These are phyloP conservation scores for Centroberyx gerrardi DNA, from an alignment of 2,797 vertebrate species.

Conservation along the genomic window DNA sequence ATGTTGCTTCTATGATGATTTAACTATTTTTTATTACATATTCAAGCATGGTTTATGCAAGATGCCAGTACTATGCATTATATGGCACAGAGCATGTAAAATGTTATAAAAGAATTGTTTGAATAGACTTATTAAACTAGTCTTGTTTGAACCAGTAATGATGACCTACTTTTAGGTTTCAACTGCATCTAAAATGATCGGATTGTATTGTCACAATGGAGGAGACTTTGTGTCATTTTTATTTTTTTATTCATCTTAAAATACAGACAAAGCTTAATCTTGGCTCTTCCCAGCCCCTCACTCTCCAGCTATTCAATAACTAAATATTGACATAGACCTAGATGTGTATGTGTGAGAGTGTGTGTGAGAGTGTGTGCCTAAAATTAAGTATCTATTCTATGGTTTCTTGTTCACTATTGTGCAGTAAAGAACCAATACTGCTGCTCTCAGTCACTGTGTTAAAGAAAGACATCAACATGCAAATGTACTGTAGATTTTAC, in stretches of 20 bases:
- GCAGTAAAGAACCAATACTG: slow-evolving; percentile 62
- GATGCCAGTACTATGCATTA: background rate
- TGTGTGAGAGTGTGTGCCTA: background rate
- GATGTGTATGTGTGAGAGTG: slow-evolving; percentile 9
- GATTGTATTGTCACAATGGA: too few relatives aligned
- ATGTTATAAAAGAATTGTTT: background rate
- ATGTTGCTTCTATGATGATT: background rate
- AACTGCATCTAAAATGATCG: too few relatives aligned
- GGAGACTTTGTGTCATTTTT: too few relatives aligned
- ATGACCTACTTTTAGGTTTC: too few relatives aligned
- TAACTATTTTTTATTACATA: background rate
- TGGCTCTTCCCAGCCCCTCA: background rate
- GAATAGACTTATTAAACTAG: background rate
- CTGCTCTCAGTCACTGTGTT: slow-evolving; percentile 68
- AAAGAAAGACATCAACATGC: slow-evolving; percentile 80
- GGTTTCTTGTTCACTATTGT: slow-evolving; percentile 6
- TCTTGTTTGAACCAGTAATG: too few relatives aligned
- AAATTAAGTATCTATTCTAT: background rate
- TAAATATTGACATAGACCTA: background rate
- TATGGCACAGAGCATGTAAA: background rate
- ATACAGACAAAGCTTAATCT: too few relatives aligned
- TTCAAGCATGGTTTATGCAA: background rate
- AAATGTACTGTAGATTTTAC: slow-evolving; percentile 77
- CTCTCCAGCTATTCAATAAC: slow-evolving; percentile 8
- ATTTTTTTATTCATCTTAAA: too few relatives aligned